Evolutionary conservation across 2,797 vertebrate species (phyloP).

Genomic region (Microtus californicus): DNA sequence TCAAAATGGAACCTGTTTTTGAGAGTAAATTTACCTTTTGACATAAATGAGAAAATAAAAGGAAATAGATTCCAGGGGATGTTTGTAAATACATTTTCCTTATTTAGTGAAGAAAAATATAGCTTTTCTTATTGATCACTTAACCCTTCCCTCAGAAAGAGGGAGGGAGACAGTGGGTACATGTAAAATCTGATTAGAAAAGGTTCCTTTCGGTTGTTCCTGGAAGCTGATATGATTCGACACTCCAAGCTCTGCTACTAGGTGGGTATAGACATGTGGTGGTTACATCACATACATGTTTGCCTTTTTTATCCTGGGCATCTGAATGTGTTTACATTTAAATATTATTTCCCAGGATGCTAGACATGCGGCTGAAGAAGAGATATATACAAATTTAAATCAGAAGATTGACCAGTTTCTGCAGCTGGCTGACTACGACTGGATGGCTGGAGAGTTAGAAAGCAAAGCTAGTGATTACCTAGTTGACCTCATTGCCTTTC

Average conservation of each 20-base stretch:
- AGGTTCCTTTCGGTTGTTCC: background rate
- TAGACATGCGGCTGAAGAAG: conserved; percentile 96
- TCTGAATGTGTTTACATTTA: background rate
- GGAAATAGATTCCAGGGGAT: background rate
- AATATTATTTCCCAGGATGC: conserved; percentile 90
- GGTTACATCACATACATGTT: background rate
- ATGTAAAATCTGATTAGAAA: background rate
- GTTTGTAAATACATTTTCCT: background rate
- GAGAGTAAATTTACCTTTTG: conserved; percentile 18
- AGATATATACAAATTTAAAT: conserved; percentile 98
- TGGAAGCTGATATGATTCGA: background rate
- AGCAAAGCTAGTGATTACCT: conserved; percentile 94
- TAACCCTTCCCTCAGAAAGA: background rate
- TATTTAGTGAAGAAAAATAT: conserved; percentile 40
- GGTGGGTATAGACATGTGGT: background rate
- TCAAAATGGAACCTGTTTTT: background rate
- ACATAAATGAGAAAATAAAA: conserved; percentile 19
- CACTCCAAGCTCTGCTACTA: background rate
- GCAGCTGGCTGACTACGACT: conserved; percentile 97
- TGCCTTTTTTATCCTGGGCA: background rate
- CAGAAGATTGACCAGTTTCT: conserved; percentile 99
- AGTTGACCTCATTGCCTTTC: conserved; percentile 95
- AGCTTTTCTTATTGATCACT: conserved; percentile 9
- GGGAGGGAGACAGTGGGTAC: background rate
- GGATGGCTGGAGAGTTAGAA: conserved; percentile 90